Conservation (phyloP, 2,797 vertebrate species). For the Helostoma temminkii region DNA sequence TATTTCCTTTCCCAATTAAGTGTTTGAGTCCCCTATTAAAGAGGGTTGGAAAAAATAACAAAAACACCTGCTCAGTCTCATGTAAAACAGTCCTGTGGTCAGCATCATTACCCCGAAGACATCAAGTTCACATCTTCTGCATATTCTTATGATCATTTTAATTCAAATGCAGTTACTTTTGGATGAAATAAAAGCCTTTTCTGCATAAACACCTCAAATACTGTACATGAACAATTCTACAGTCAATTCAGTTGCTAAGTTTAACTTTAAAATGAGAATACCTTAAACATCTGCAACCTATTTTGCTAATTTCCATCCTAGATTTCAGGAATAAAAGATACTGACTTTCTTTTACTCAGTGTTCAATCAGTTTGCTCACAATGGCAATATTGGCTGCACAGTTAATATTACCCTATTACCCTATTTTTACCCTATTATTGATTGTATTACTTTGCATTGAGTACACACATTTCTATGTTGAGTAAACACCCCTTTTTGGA, state of each 20-base stretch:
- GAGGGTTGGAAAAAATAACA: too few species aligned
- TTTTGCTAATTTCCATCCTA: too few species aligned
- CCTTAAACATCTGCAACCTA: not conserved
- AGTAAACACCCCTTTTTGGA: not conserved
- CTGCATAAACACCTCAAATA: not conserved
- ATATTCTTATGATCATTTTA: not conserved
- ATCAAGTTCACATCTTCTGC: too few species aligned
- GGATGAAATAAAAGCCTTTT: not conserved
- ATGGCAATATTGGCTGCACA: not conserved
- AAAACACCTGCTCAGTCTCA: not conserved
- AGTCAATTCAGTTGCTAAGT: not conserved
- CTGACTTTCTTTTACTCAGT: not conserved
- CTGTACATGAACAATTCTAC: too few species aligned
- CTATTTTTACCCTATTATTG: too few species aligned
- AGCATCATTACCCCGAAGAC: too few species aligned
- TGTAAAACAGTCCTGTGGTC: not conserved
- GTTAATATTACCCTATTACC: too few species aligned
- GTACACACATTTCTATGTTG: not conserved
- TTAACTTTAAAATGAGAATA: not conserved
- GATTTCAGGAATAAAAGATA: not conserved
- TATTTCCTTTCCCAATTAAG: not conserved
- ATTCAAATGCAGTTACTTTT: not conserved
- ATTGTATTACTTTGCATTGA: not conserved
- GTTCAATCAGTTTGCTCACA: not conserved
- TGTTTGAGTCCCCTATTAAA: too few species aligned